Conservation (phyloP, 2,797 vertebrate genomes). For the Cynopterus sphinx region DNA sequence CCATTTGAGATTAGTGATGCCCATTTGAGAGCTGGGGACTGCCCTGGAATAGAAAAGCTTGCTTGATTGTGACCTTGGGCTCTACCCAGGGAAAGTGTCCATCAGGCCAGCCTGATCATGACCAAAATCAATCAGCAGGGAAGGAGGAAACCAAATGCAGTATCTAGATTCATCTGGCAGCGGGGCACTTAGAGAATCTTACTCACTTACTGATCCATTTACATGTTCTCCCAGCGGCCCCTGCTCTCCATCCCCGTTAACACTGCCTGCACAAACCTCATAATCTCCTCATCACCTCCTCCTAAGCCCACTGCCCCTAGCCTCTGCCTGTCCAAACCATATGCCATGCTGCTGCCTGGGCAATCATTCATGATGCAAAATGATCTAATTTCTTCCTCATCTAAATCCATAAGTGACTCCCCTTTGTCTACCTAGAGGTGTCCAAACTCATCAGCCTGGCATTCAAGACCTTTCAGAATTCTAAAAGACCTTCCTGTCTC, state of each 20-base stretch:
- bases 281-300: background rate
- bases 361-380: background rate
- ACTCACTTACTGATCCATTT: background rate
- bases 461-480: background rate
- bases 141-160: background rate
- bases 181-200: background rate
- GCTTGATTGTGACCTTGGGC: background rate
- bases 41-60: background rate
- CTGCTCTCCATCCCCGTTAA: fast-evolving
- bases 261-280: background rate
- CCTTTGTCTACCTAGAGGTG: background rate
- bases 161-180: no score
- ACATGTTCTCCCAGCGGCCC: background rate
- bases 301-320: background rate
- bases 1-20: background rate
- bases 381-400: background rate
- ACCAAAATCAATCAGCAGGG: background rate
- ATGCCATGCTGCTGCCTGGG: background rate
- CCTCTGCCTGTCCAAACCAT: background rate
- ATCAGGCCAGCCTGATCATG: background rate
- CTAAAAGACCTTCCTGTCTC: background rate
- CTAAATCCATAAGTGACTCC: background rate
- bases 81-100: background rate
- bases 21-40: background rate
- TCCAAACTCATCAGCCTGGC: background rate